These are phyloP conservation scores for Strigops habroptila DNA, from an alignment of 2,113 vertebrate genomes.

Conservation along the genomic window DNA sequence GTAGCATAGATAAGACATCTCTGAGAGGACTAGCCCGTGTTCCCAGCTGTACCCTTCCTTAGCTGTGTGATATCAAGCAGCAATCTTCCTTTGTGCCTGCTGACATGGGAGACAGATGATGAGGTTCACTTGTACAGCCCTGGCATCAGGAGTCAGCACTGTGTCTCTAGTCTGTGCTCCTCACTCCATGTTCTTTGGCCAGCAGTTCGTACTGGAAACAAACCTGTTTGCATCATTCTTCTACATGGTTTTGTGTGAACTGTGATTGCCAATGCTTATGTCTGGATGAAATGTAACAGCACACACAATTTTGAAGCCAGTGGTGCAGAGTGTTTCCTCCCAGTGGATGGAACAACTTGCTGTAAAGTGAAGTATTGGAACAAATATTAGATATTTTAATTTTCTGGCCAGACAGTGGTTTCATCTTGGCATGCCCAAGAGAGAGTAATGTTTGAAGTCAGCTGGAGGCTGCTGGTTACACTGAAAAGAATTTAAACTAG, in stretches of 20 bases:
- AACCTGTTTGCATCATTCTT: not conserved
- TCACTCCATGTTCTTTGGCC: not conserved
- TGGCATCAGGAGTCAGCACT: not conserved
- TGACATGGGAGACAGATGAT: not conserved
- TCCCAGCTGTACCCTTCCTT: not conserved
- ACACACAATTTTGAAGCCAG: rapidly evolving
- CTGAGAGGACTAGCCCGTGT: not conserved
- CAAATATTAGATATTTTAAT: not conserved
- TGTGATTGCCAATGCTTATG: not conserved
- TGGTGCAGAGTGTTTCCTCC: not conserved
- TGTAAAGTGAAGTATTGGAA: not conserved
- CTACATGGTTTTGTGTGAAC: not conserved
- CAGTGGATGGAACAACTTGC: not conserved
- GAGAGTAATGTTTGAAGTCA: not conserved
- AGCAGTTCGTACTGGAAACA: not conserved
- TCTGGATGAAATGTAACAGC: not conserved
- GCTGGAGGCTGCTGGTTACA: not conserved
- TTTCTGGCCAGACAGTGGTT: not conserved
- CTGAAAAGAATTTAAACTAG: not conserved
- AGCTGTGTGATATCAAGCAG: not conserved
- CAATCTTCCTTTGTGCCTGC: not conserved
- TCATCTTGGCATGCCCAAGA: not conserved
- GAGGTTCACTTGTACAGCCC: not conserved
- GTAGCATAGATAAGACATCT: not conserved
- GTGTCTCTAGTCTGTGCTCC: not conserved